Base-by-base conservation (phyloP, 2,113 vertebrate genomes). In the Alectura lathami region DNA sequence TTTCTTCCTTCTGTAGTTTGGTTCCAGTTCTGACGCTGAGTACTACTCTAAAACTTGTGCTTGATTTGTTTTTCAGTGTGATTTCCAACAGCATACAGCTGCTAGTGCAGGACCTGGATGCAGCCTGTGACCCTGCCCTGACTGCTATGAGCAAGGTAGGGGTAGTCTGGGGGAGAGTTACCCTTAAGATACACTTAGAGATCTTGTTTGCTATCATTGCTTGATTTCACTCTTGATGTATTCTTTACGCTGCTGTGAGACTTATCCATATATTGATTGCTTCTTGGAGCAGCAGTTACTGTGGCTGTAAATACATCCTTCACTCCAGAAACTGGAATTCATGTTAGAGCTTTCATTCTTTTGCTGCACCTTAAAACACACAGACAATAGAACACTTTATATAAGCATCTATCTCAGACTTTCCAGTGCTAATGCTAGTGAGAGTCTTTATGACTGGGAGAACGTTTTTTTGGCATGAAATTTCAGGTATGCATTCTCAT, bases 41-140 rank as follows among this genome's bases (percentile, higher is more conserved):
- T 54, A 4, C 36, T 76, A 2, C 20, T n/a, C 54, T 95, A 6
- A 72, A 95, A 76, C 85, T 87, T 7, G 0, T 68, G 50, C 67
- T 89, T 95, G 56, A 21, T 54, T 66, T 36, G 42, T 47, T 57
- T 97, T 96, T 10, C 97, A 99, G 99, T 5, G 99, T 99, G 84
- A 99, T 99, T 96, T 99, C 99, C 56, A 99, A 99, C 97, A 99
- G 99, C 91, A 99, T 99, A 86, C 99, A 99, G 97, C 97, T 99
- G 56, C 97, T 99, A 68, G 99, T 99, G 92, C 99, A 99, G 97
- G 99, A 99, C 96, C 98, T 99, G 47, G 99, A 99, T 66, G 98
- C 98, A 11, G 99, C 99, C 88, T 99, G 99, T 42, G 99, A 99
- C 94, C 99, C 99, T 40, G 99, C 99, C 47, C 98, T 99, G 59